Conservation (phyloP, 1,140 invertebrate genomes). For the Aplysia californica region DNA sequence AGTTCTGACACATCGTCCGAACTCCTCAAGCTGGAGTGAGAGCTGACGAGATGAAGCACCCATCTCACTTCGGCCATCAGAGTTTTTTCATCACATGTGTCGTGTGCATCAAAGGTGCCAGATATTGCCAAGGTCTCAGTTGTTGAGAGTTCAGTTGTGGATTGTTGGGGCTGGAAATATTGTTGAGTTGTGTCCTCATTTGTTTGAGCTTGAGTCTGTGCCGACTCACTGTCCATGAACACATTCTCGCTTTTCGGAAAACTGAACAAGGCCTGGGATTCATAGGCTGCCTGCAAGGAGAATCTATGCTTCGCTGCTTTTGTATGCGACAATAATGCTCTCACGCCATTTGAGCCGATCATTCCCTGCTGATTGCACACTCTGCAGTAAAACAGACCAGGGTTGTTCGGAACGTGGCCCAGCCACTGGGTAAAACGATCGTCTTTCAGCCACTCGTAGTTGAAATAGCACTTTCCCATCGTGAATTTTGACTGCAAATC, state of each 20-base stretch:
- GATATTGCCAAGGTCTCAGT: not conserved
- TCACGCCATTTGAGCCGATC: not conserved
- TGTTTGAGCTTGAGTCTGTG: not conserved
- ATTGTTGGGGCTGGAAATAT: not conserved
- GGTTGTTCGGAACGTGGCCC: not conserved
- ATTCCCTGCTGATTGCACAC: not conserved
- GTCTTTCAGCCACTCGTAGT: not conserved
- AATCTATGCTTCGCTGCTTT: not conserved
- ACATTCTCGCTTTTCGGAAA: not conserved
- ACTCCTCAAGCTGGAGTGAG: conserved; percentile 16
- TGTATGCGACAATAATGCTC: not conserved
- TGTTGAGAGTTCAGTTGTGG: not conserved
- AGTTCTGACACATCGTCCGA: not conserved
- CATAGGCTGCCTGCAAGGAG: not conserved
- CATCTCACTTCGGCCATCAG: conserved; percentile 27
- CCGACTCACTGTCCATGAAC: not conserved
- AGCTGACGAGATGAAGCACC: conserved; percentile 4
- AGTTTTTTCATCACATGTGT: not conserved
- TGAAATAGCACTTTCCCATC: not conserved
- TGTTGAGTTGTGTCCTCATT: not conserved
- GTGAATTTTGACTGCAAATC: too few species aligned
- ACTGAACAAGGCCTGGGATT: not conserved
- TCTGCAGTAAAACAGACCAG: not conserved
- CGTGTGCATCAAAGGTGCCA: not conserved
- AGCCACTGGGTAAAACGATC: not conserved